These are phyloP conservation scores for Arenaria interpres DNA, from an alignment of 2,113 vertebrate species.

Conservation along the genomic window DNA sequence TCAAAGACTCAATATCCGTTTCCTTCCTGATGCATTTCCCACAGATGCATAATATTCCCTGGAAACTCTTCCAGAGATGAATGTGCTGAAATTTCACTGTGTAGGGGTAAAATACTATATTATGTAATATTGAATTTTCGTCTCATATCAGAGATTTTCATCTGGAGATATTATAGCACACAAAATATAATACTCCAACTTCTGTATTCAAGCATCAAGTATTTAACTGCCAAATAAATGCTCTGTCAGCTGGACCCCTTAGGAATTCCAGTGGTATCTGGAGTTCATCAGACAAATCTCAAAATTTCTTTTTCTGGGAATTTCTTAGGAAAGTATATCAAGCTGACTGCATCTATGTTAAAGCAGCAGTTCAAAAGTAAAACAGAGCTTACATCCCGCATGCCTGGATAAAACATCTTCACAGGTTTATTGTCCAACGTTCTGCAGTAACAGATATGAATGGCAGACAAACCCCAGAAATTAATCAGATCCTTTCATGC, in stretches of 20 bases:
- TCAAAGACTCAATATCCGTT: background rate
- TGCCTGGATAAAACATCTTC: background rate
- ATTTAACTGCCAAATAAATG: constrained; percentile 49
- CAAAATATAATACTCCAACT: constrained; percentile 38
- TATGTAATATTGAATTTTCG: constrained; percentile 21
- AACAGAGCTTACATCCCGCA: background rate
- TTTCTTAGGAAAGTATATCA: background rate
- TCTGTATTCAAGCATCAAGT: background rate
- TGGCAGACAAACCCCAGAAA: background rate
- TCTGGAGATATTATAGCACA: constrained; percentile 6
- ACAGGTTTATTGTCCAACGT: background rate
- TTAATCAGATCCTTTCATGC: background rate
- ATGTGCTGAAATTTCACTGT: constrained; percentile 21
- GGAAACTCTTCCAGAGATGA: constrained; percentile 4
- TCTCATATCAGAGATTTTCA: constrained; percentile 16
- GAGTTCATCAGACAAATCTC: constrained; percentile 6
- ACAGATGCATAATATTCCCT: background rate
- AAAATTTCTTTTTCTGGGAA: background rate
- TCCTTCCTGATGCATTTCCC: background rate
- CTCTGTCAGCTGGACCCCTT: background rate
- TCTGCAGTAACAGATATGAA: background rate
- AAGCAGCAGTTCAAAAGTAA: background rate
- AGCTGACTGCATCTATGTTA: background rate
- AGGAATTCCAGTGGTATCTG: background rate
- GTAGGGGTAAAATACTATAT: constrained; percentile 6